Conservation (phyloP, 2,797 vertebrate genomes). For the Thalassophryne amazonica region DNA sequence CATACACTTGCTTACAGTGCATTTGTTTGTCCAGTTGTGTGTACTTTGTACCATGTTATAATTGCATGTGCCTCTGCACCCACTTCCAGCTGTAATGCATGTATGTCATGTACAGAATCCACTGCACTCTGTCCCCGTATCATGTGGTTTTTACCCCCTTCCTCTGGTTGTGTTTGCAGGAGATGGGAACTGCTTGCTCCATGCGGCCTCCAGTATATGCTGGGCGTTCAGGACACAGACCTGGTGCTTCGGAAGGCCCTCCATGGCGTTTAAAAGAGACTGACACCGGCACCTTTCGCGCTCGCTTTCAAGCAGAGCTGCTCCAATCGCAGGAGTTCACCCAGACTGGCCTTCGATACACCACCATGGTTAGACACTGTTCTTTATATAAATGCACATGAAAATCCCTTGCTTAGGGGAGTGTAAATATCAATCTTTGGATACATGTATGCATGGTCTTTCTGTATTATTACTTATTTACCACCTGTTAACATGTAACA, state of each 20-base stretch:
- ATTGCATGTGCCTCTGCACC: background rate
- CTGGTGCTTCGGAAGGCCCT: conserved; percentile 91
- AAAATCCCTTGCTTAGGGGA: no score
- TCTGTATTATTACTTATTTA: no score
- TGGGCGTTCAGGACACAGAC: conserved; percentile 96
- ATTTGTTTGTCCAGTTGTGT: conserved; percentile 11
- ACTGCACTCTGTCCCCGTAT: background rate
- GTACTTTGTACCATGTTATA: background rate
- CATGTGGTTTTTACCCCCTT: background rate
- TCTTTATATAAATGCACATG: no score
- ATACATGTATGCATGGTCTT: no score
- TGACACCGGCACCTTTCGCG: conserved; percentile 88
- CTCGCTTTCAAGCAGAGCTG: conserved; percentile 93
- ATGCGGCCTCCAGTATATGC: conserved; percentile 97
- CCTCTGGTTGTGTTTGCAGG: conserved; percentile 71
- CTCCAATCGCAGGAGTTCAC: conserved; percentile 96
- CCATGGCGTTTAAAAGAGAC: conserved; percentile 87
- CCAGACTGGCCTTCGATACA: conserved; percentile 91
- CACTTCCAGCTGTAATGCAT: background rate
- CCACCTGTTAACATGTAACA: no score
- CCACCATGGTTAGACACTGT: conserved; percentile 87
- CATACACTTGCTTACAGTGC: no score
- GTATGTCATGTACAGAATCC: background rate
- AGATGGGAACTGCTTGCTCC: conserved; percentile 97
- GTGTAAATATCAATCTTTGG: no score